Evolutionary conservation across 2,888 invertebrate genomes (phyloP), one percentile per base, ranked within the genome.

Genomic region (Napeogenes inachia): DNA sequence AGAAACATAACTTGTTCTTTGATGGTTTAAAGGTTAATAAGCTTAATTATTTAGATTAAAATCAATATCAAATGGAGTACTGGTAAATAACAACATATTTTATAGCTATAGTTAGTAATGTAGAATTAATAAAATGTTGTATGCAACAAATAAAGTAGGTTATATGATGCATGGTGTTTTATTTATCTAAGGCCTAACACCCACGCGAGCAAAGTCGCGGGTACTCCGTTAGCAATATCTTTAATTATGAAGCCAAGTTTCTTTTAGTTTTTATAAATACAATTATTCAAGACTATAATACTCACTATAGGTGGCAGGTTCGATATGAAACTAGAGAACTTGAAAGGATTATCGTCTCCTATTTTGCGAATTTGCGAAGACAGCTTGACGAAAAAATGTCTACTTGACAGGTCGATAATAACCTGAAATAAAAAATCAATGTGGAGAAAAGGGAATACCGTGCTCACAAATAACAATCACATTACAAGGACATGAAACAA

Each of bases 271-370:
- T 21, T 30, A 30, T 50, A 50, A 3, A 30, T 50, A 21, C 30
- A 30, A 21, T 30, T 8, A 50, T 50, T 13, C 8, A 21, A 50
- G 30, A 30, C 13, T 55, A 32, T 30, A 33, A 63, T 68, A 79
- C 91, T 89, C 82, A 91, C 91, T 71, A 91, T 89, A 72, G 91
- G 90, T 87, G 91, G 91, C 77, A 91, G 91, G 85, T 87, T 91
- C 80, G 91, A 86, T 87, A 91, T 89, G 73, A 91, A 90, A 84
- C 89, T 91, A 72, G 91, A 85, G 76, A 91, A 91, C 86, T 84
- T 91, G 76, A 91, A 91, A 66, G 89, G 86, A 75, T 89, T 90
- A 79, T 84, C 85, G 89, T 91, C 91, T 87, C 91, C 91, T 91
- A 91, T 91, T 89, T 90, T 91, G 90, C 85, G 84, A 85, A 81